A percentile compares a stretch with the other conserved stretches of the same genome.
Evolutionary conservation across 2,113 vertebrate species (phyloP).

Genomic region (Tenrec ecaudatus): DNA sequence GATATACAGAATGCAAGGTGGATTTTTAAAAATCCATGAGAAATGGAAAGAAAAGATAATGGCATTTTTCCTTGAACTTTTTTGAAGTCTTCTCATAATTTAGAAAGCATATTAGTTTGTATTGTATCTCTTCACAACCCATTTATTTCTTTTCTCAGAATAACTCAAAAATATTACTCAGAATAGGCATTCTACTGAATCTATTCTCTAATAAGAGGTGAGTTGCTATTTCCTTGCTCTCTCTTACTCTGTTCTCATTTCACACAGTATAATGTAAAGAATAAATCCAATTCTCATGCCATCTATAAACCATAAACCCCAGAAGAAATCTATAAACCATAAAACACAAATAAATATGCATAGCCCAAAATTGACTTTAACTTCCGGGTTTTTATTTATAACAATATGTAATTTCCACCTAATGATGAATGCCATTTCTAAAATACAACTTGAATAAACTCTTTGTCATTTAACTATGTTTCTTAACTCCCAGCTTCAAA

Average conservation of each 20-base stretch:
- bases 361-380: neutral
- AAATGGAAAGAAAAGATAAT: no score
- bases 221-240: neutral
- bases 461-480: neutral
- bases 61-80: no score
- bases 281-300: no score
- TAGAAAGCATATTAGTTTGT: neutral
- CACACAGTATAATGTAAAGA: neutral
- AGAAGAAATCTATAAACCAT: no score
- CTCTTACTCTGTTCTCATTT: neutral
- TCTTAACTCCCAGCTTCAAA: neutral
- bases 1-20: neutral
- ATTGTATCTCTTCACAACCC: neutral
- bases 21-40: no score
- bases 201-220: neutral
- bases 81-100: neutral
- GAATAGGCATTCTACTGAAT: neutral
- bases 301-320: no score
- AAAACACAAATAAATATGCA: no score
- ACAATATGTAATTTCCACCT: neutral
- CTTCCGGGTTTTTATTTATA: neutral
- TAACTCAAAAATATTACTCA: no score
- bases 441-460: neutral
- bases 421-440: neutral
- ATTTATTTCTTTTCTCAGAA: neutral